Conservation (phyloP, 2,113 vertebrate species). For the Prolemur simus region DNA sequence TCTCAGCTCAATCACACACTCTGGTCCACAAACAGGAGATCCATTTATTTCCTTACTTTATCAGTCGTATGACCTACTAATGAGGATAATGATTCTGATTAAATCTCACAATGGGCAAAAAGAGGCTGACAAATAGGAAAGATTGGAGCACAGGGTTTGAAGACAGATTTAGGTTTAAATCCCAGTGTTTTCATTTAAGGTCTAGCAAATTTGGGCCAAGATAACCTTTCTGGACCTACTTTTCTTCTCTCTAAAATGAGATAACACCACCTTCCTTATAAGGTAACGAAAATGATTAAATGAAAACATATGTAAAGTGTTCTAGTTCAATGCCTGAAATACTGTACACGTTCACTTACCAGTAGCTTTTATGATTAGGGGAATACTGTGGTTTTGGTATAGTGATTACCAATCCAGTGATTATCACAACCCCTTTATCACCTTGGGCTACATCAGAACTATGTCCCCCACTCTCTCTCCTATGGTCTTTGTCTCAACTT, state of each 20-base stretch:
- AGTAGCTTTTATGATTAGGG: background rate
- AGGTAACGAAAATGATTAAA: background rate
- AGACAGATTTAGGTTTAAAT: background rate
- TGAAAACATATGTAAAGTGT: background rate
- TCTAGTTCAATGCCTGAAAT: background rate
- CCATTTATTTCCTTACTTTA: background rate
- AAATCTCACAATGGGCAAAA: background rate
- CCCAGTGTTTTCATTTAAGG: background rate
- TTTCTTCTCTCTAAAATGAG: background rate
- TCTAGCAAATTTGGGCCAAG: background rate
- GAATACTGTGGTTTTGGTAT: background rate
- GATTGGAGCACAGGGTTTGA: background rate
- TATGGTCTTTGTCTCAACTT: background rate
- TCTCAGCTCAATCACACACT: background rate
- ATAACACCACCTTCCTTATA: background rate
- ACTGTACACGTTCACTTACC: background rate
- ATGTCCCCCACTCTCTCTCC: background rate
- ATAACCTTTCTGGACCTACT: background rate
- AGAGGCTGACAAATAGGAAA: background rate
- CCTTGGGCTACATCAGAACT: background rate
- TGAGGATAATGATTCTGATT: background rate
- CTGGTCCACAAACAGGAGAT: background rate
- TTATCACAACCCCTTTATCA: background rate
- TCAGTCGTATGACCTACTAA: background rate
- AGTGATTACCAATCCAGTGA: background rate